Percentiles rank a stretch among this genome's conserved stretches.
phyloP scores from a whole-genome alignment of 2,888 invertebrate species.

The Stenodema calcarata region DNA sequence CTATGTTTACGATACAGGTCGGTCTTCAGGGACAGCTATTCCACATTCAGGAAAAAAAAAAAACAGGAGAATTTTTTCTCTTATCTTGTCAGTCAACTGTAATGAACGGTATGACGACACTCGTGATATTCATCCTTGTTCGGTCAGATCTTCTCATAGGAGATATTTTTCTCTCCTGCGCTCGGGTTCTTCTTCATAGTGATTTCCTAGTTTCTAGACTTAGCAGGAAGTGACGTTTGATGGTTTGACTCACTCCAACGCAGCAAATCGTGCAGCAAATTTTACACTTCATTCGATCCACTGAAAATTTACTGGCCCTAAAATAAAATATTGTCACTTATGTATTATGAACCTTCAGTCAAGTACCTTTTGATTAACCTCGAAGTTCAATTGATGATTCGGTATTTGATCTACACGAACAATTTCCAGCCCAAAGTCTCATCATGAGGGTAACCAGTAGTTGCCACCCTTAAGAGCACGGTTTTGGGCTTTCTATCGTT shows the following conservation, averaged over 20 bases:
- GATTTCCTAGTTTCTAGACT: background rate
- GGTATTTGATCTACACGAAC: too few relatives aligned
- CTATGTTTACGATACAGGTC: conserved; percentile 23
- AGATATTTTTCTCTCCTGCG: background rate
- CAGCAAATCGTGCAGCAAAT: too few relatives aligned
- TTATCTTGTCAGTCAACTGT: background rate
- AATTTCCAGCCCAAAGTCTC: too few relatives aligned
- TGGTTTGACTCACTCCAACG: background rate
- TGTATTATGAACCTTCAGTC: too few relatives aligned
- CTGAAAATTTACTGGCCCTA: too few relatives aligned
- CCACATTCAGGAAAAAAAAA: conserved; percentile 10
- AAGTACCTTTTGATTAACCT: too few relatives aligned
- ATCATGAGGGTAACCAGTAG: too few relatives aligned
- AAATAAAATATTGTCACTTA: too few relatives aligned
- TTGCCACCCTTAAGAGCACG: too few relatives aligned
- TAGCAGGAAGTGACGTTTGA: background rate
- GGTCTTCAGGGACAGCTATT: conserved; percentile 5
- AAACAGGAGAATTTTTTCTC: background rate
- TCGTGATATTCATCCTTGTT: background rate
- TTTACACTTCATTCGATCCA: too few relatives aligned
- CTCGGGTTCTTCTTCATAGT: background rate
- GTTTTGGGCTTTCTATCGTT: too few relatives aligned
- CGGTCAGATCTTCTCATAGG: background rate
- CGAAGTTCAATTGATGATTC: too few relatives aligned
- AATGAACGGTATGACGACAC: background rate